A percentile compares a stretch with the other conserved stretches of the same genome.
phyloP scores from a whole-genome alignment of 2,888 invertebrate genomes.

The Odontocerum albicorne region DNA sequence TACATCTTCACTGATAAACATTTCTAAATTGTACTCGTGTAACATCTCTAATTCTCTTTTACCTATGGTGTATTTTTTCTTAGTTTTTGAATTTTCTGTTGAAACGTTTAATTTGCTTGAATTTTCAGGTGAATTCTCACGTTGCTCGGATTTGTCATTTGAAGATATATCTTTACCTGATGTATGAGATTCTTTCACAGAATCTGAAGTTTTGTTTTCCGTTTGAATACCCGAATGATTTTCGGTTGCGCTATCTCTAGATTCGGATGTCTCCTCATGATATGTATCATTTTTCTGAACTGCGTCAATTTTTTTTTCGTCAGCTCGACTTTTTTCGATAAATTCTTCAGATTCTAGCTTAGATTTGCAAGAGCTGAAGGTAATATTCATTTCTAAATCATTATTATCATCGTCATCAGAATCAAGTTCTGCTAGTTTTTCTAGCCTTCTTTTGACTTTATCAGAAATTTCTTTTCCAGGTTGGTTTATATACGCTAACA shows the following conservation, averaged over 20 bases:
- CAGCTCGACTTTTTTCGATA: no score
- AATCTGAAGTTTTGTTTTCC: no score
- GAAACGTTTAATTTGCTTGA: no score
- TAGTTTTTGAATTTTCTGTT: no score
- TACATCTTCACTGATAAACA: conserved; percentile 67
- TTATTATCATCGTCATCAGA: conserved; percentile 46
- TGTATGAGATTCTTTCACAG: no score
- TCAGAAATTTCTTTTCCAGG: conserved; percentile 47
- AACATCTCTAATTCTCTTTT: conserved; percentile 62
- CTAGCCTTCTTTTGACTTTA: conserved; percentile 60
- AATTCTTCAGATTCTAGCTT: no score
- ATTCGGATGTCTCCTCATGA: background rate
- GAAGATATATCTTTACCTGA: no score
- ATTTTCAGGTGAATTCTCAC: no score
- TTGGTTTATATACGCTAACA: conserved; percentile 50
- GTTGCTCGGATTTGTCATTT: no score
- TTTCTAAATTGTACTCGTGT: conserved; percentile 70
- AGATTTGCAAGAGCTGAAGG: no score
- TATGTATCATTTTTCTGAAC: no score
- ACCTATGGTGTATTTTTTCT: conserved; percentile 40
- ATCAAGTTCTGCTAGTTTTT: conserved; percentile 58
- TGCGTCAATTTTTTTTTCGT: no score
- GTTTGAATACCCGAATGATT: background rate
- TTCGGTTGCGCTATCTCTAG: background rate
- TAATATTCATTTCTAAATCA: conserved; percentile 2